Conservation (phyloP, 2,113 vertebrate genomes). For the Entomyzon cyanotis region DNA sequence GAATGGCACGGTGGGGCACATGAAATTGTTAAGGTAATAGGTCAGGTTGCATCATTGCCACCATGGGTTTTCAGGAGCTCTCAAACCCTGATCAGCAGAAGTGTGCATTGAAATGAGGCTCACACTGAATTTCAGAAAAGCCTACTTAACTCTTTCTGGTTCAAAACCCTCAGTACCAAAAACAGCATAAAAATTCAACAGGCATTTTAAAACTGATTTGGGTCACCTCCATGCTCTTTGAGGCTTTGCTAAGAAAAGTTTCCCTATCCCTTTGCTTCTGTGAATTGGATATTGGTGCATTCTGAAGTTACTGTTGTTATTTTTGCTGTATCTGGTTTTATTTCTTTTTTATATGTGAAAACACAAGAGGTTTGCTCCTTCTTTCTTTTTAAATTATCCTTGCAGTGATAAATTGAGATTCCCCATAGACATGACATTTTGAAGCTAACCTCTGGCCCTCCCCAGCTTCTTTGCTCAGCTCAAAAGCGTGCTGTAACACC, state of each 20-base stretch:
- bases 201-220: background rate
- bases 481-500: background rate
- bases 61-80: background rate
- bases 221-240: background rate
- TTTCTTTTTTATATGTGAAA: background rate
- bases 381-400: background rate
- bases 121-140: background rate
- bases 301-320: background rate
- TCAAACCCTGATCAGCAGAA: background rate
- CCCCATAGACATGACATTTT: background rate
- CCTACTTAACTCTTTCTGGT: background rate
- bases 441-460: background rate
- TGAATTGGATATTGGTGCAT: background rate
- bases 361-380: background rate
- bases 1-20: background rate
- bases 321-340: background rate
- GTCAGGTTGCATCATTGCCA: slow-evolving; percentile 20
- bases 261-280: background rate
- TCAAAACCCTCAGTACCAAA: background rate
- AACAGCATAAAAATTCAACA: background rate
- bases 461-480: background rate
- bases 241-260: background rate
- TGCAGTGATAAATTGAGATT: background rate
- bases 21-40: slow-evolving; percentile 19
- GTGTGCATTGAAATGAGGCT: background rate